Evolutionary conservation across 2,888 invertebrate species (phyloP).

Genomic region (Formica aserva): DNA sequence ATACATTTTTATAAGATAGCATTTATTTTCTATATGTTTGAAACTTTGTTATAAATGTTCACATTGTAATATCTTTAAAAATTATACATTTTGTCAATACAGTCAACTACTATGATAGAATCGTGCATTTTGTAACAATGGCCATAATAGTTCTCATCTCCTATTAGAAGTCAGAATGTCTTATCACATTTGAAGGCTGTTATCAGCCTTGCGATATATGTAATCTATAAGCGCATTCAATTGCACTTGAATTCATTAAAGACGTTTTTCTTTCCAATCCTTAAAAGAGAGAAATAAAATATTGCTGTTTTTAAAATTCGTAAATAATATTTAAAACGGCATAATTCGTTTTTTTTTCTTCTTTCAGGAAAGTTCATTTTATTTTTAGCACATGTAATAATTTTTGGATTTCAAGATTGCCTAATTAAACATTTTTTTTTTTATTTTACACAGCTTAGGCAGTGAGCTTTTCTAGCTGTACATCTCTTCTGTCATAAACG

Average conservation of each 20-base stretch:
- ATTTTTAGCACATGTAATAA: background rate
- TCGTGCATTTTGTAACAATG: background rate
- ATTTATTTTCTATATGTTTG: background rate
- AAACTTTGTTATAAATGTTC: background rate
- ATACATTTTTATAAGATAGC: background rate
- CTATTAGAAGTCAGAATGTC: slow-evolving; percentile 2
- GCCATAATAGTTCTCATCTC: background rate
- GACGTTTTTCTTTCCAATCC: background rate
- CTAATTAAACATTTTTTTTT: background rate
- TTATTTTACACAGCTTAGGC: background rate
- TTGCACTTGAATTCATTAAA: background rate
- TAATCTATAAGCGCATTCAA: background rate
- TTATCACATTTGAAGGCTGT: background rate
- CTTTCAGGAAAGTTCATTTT: background rate
- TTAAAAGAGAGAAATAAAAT: background rate
- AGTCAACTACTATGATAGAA: background rate
- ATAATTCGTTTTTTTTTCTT: no score
- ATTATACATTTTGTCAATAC: background rate
- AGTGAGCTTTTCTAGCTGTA: background rate
- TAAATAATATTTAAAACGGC: background rate
- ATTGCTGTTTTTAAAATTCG: background rate
- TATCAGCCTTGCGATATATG: background rate
- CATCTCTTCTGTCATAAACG: background rate
- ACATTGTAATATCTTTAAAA: background rate
- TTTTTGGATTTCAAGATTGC: background rate